Base-by-base conservation (phyloP, 2,888 invertebrate genomes). In the Polydesmus complanatus region DNA sequence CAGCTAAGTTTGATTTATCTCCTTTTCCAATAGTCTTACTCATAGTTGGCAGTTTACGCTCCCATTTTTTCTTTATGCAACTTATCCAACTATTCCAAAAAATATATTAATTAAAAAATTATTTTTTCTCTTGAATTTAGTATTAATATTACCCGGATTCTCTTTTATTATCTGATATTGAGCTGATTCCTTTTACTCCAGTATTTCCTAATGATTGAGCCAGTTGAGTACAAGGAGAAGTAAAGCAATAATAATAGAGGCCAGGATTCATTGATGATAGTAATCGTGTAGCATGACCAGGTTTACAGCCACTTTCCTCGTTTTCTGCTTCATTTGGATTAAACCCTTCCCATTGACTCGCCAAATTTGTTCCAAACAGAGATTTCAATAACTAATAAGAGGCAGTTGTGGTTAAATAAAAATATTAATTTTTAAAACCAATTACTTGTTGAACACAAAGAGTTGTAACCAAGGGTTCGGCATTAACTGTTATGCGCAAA, bases 391-490 rank as follows among this genome's bases (percentile, higher is more conserved):
- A 68, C 78, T 78, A 70, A 68, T n/a, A 60, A 37, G 8, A 37
- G 14, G 8, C 37, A 37, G 5, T 37, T 37, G 37, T 37, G 5
- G 3, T 62, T 18, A 18, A 49, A 48, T 23, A 19, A 25, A n/a
- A n/a, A n/a, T n/a, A n/a, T n/a, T n/a, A n/a, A n/a, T n/a, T n/a
- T n/a, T n/a, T n/a, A n/a, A n/a, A n/a, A n/a, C 49, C 49, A 27
- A 63, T 57, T 65, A 88, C 77, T 71, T 89, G 89, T 48, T 87
- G 84, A 0, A 90, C 84, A 71, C 86, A 86, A 63, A 81, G 79
- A 0, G 90, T 82, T 0, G 86, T 82, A 3, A 77, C 74, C 1
- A 83, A 81, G 0, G 88, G 81, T 60, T 86, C 84, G 48, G 88
- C 70, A 11, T 79, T 75, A 71, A 90, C 83, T 1, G 85, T 83